These are phyloP conservation scores for Eupsittula cactorum DNA, from an alignment of 2,113 vertebrate genomes.

Conservation along the genomic window DNA sequence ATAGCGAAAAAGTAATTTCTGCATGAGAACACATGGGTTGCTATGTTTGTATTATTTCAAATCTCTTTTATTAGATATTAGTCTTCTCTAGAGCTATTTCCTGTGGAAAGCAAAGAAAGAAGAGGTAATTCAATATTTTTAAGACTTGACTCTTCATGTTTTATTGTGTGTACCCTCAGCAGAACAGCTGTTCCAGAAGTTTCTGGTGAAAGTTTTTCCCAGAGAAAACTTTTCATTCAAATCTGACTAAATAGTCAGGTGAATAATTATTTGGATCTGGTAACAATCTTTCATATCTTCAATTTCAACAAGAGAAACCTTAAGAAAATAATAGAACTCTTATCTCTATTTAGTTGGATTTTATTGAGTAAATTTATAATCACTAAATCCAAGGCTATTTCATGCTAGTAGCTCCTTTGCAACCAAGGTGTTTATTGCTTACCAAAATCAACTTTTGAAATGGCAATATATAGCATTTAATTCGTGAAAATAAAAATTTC, in stretches of 20 bases:
- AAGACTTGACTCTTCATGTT: neutral
- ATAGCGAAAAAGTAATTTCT: neutral
- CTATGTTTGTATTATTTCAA: neutral
- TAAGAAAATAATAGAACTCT: neutral
- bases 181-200: neutral
- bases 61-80: neutral
- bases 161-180: neutral
- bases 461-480: neutral
- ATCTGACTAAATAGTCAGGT: neutral
- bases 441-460: neutral
- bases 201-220: neutral
- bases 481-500: neutral
- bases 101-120: neutral
- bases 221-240: neutral
- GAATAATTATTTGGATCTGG: neutral
- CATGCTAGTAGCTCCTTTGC: neutral
- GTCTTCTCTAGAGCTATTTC: neutral
- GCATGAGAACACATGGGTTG: rapidly evolving
- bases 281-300: neutral
- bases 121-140: neutral
- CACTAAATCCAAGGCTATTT: neutral
- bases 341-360: neutral
- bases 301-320: neutral
- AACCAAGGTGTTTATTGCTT: neutral
- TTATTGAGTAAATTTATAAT: neutral